Percentiles rank a stretch among this genome's conserved stretches.
Evolutionary conservation across 2,113 vertebrate species (phyloP).

Genomic region (Morone chrysops): DNA sequence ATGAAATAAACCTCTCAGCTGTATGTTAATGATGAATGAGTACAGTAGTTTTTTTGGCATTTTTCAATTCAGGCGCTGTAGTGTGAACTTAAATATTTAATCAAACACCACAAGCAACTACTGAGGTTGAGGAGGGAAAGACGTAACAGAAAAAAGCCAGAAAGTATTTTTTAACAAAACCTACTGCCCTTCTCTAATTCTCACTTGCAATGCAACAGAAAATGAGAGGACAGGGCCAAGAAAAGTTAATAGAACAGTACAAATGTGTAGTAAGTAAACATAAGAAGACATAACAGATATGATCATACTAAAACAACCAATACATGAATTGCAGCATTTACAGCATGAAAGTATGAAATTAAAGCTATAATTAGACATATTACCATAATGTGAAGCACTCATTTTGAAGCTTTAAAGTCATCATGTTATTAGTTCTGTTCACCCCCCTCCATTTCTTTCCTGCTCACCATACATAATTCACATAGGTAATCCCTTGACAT

Average conservation of each 20-base stretch:
- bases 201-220: neutral
- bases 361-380: conserved; percentile 33
- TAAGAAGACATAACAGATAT: neutral
- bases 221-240: neutral
- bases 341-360: conserved; percentile 11
- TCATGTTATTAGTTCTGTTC: conserved; percentile 38
- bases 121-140: conserved; percentile 13
- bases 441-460: conserved; percentile 15
- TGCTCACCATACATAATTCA: conserved; percentile 72
- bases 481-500: conserved; percentile 69
- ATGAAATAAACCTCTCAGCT: neutral
- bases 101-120: conserved; percentile 9
- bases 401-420: conserved; percentile 27
- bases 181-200: neutral
- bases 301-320: neutral
- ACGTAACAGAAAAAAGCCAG: neutral
- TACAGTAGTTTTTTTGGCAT: neutral
- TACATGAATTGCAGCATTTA: neutral
- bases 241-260: neutral
- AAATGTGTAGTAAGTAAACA: neutral
- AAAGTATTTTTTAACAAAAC: neutral
- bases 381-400: neutral
- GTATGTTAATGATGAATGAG: neutral
- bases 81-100: conserved; percentile 42
- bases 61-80: conserved; percentile 17